These are phyloP conservation scores for Indicator maculatus DNA, from an alignment of 2,113 vertebrate genomes.

Conservation along the genomic window DNA sequence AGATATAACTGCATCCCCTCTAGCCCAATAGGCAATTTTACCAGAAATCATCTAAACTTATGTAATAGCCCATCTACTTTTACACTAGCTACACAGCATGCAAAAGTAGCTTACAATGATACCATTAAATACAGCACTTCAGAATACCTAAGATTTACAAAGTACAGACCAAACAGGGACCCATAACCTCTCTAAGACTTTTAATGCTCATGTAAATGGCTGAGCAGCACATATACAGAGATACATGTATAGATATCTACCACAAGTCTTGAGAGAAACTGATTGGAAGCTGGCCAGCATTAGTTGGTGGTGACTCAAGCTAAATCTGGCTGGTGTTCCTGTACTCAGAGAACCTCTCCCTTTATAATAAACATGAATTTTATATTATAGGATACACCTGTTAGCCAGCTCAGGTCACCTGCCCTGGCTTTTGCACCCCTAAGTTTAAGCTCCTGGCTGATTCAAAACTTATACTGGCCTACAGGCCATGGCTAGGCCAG, in stretches of 20 bases:
- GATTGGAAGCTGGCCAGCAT: background rate
- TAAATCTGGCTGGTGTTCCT: too few relatives aligned
- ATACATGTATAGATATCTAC: background rate
- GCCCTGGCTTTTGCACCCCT: too few relatives aligned
- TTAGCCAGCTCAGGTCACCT: too few relatives aligned
- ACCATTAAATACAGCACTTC: background rate
- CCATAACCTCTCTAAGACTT: background rate
- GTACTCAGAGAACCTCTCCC: too few relatives aligned
- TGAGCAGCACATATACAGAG: background rate
- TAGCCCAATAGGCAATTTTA: rapidly evolving
- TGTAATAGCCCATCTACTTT: background rate
- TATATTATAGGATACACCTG: too few relatives aligned
- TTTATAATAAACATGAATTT: too few relatives aligned
- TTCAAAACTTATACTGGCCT: too few relatives aligned
- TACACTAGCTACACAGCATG: background rate
- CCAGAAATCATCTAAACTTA: background rate
- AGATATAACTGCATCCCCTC: background rate
- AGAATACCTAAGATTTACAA: background rate
- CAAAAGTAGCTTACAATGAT: background rate
- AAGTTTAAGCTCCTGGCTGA: too few relatives aligned
- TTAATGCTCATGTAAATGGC: background rate
- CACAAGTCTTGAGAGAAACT: background rate
- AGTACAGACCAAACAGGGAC: background rate
- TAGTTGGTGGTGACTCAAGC: background rate
- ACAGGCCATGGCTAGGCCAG: too few relatives aligned